Base-by-base conservation (phyloP, 2,888 invertebrate species). In the Tachina lurida region DNA sequence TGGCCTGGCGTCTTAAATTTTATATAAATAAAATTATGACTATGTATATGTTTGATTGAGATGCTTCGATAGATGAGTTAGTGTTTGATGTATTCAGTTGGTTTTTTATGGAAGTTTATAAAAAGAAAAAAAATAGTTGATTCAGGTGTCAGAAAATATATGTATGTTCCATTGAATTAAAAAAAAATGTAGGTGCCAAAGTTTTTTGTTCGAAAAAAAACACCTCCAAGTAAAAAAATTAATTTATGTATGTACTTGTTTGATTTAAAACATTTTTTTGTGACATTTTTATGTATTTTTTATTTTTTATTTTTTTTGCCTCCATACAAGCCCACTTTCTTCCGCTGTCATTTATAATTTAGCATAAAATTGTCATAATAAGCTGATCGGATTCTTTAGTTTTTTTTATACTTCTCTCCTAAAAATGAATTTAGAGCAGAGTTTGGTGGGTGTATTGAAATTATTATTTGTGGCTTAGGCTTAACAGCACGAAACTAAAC, bases 271-370 rank as follows among this genome's bases (percentile, higher is more conserved):
- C 15, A 49, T 60, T 67, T 45, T 22, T 43, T 65, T 45, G 31
- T 63, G 47, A 41, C n/a, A 19, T 65, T 54, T 56, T 10, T 31
- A 31, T 31, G 31, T 31, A 31, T 7, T 19, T 15, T 45, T 39
- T 68, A 54, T 68, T 17, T 31, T 43, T 41, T 43, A 22, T 65
- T 82, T 75, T 47, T 39, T 52, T 43, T 7, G 31, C 31, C 31
- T 70, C 15, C 39, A 68, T 56, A 43, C 75, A 78, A 73, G 31
- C 85, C 82, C 82, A 82, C 82, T 86, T 86, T 86, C 85, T 86
- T 86, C 82, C 82, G 85, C 47, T 84, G 74, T 71, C 82, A 56
- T 74, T 60, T 45, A 45, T 78, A 86, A 86, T 83, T 86, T 79
- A 56, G 81, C 75, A 79, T 86, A 76, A 79, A 83, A 83, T 86